Conservation (phyloP, 2,888 invertebrate species). For the Colostygia pectinataria region DNA sequence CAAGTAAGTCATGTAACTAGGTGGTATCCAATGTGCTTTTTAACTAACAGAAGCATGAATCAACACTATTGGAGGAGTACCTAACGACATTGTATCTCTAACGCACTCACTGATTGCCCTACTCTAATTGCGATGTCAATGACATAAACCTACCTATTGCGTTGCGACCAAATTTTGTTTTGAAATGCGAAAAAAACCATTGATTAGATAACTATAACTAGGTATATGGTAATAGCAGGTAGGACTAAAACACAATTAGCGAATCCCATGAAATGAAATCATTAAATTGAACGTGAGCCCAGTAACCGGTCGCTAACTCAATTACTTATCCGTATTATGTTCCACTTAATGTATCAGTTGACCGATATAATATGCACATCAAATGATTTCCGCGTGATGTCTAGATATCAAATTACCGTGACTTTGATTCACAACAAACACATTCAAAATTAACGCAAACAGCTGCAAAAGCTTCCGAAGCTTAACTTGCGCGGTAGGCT, state of each 20-base stretch:
- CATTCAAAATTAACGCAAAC: constrained; percentile 35
- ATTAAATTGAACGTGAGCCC: constrained; percentile 3
- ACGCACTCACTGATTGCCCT: no score
- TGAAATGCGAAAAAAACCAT: background rate
- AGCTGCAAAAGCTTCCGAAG: constrained; percentile 30
- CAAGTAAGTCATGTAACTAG: no score
- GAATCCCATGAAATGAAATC: constrained; percentile 12
- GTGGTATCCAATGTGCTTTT: constrained; percentile 1
- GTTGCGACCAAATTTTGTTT: background rate
- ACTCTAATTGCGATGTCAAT: constrained; percentile 14
- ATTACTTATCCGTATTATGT: constrained; percentile 38
- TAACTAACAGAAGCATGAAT: constrained; percentile 13
- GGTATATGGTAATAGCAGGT: background rate
- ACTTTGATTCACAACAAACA: constrained; percentile 25
- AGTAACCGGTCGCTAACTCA: constrained; percentile 37
- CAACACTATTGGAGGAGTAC: constrained; percentile 6
- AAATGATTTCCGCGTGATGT: constrained; percentile 21
- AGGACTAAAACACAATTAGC: background rate
- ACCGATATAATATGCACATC: constrained; percentile 22
- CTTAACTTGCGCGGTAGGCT: constrained; percentile 36
- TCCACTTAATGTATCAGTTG: constrained; percentile 23
- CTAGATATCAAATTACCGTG: constrained; percentile 15
- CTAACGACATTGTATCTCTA: no score
- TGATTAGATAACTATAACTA: background rate
- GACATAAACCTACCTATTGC: constrained; percentile 4